Base-by-base conservation (phyloP, 2,113 vertebrate genomes). In the Sardina pilchardus region DNA sequence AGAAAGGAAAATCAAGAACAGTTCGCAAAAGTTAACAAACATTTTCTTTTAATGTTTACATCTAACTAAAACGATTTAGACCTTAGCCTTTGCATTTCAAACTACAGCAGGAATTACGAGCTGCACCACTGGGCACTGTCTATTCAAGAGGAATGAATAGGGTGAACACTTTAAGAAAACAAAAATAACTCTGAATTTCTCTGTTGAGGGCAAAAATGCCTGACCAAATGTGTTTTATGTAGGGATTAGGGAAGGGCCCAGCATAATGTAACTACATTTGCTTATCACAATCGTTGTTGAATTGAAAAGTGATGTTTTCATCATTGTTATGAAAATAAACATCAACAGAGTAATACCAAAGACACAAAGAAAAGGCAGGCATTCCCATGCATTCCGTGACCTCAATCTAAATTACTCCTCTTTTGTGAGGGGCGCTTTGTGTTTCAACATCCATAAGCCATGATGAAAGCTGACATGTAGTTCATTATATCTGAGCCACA, bases 181-280 rank as follows among this genome's bases (percentile, higher is more conserved):
- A 92, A 91, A 92, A 94, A 93, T 94, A 93, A 93, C 93, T 87
- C 84, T 1, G 88, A 86, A 59, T 89, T 92, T 90, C 36, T 78
- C 71, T 30, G 67, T 34, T 75, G n/a, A 75, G 30, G 26, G 67
- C 26, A 14, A 36, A 26, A 75, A 14, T 21, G 50, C 16, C 16
- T 53, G 50, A 53, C 50, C 19, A 53, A 17, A 17, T 47, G 50
- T 3, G 16, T 19, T 12, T 17, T 21, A 53, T 53, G 50, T 53
- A 4, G 4, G 19, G 53, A 78, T 16, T 53, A 4, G 4, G 19
- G 53, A 78, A 34, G 12, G 21, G 53, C 53, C 21, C 16, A 78
- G 12, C 30, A 34, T 34, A 34, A 21, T 8, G 59, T n/a, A 63
- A 8, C 59, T 24, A 63, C 9, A 78, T 39, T 16, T 36, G 30